These are phyloP conservation scores for Ectemnius cavifrons DNA, from an alignment of 2,888 invertebrate genomes.

Conservation along the genomic window DNA sequence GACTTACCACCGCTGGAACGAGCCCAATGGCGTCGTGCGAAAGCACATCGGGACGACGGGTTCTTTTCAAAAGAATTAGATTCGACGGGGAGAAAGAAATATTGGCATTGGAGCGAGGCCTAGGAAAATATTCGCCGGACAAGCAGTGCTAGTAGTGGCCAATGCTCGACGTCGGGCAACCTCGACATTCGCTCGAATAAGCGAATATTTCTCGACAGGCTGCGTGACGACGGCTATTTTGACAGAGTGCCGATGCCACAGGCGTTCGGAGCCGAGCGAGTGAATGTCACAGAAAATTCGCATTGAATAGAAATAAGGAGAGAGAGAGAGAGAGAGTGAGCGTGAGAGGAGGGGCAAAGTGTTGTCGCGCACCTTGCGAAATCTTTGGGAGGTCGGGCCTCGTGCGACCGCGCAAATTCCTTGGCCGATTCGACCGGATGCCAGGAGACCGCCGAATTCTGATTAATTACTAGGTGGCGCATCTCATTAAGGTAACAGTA, in stretches of 20 bases:
- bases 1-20: not conserved
- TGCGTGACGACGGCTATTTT: too few relatives aligned
- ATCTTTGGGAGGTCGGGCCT: constrained; percentile 3
- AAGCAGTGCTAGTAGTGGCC: too few relatives aligned
- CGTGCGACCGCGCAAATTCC: constrained; percentile 31
- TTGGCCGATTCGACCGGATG: constrained; percentile 49
- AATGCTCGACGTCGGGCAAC: too few relatives aligned
- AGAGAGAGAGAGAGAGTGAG: not conserved
- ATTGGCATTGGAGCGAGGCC: constrained; percentile 16
- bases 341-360: too few relatives aligned
- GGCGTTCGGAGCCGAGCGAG: too few relatives aligned
- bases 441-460: constrained; percentile 40
- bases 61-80: not conserved
- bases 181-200: too few relatives aligned
- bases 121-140: constrained; percentile 5
- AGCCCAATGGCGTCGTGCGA: not conserved
- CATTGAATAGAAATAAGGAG: not conserved
- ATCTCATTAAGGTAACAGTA: constrained; percentile 47
- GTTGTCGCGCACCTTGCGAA: not conserved
- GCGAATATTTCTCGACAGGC: too few relatives aligned
- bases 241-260: too few relatives aligned
- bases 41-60: too few relatives aligned
- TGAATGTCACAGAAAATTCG: too few relatives aligned
- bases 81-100: not conserved
- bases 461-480: constrained; percentile 45